Evolutionary conservation across 2,888 invertebrate species (phyloP).

Genomic region (Merodon equestris): DNA sequence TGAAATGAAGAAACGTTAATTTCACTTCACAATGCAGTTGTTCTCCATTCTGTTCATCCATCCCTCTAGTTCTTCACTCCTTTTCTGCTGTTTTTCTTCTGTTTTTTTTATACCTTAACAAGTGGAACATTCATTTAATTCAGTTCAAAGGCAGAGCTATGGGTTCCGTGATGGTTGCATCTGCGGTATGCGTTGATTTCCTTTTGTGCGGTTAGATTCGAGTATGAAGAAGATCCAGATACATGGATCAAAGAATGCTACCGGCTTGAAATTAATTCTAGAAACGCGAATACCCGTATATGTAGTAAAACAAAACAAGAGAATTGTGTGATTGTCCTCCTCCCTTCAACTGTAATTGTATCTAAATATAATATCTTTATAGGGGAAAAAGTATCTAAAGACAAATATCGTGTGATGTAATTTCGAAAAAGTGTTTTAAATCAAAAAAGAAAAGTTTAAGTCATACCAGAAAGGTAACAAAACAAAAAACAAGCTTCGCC

Average conservation of each 20-base stretch:
- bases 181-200: constrained; percentile 25
- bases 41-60: constrained; percentile 6
- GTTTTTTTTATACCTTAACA: not conserved
- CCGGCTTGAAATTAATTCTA: not conserved
- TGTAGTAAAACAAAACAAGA: constrained; percentile 30
- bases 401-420: constrained; percentile 40
- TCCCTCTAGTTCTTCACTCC: too few species aligned
- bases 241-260: constrained; percentile 35
- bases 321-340: constrained; percentile 51
- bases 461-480: too few species aligned
- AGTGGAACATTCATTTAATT: constrained; percentile 54
- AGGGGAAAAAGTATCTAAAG: constrained; percentile 38
- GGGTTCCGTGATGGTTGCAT: constrained; percentile 44
- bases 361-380: constrained; percentile 31
- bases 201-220: constrained; percentile 24
- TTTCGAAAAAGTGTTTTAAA: constrained; percentile 51
- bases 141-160: constrained; percentile 15
- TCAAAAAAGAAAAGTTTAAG: constrained; percentile 48
- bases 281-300: constrained; percentile 15
- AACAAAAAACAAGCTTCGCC: constrained; percentile 43
- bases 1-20: constrained; percentile 45
- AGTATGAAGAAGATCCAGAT: too few species aligned
- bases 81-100: constrained; percentile 14
- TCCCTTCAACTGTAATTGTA: constrained; percentile 12
- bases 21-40: constrained; percentile 52